Evolutionary conservation across 1,140 invertebrate species (phyloP), one percentile per base, ranked within the genome.

Genomic region (Plodia interpunctella): DNA sequence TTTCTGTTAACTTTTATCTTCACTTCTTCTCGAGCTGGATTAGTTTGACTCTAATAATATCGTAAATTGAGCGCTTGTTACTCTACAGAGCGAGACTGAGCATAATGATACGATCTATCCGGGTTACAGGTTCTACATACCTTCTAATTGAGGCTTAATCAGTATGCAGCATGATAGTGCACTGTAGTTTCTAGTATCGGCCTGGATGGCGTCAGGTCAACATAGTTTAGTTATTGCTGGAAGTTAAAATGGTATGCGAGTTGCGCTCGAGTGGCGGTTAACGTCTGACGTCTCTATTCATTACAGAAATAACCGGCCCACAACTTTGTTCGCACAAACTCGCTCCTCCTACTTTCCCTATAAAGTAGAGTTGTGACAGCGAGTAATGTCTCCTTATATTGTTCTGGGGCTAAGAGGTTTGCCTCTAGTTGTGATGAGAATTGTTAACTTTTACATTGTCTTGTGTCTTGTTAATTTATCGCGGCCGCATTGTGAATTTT

Each of bases 371-470:
- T 84, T 85, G 82, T 87, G 87, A 87, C 87, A 86, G 79, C 79
- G 83, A 89, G 77, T 87, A 87, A 89, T 87, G 84, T 85, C 79
- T 78, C 77, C 78, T 82, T 86, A 87, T 89, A 89, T 87, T 89
- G 87, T 87, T 82, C 80, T 78, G 84, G 87, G 84, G 82, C 79
- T 85, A 85, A 87, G 84, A 86, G 81, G 83, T 79, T 85, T 85
- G 77, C 75, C 69, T 79, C 63, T 77, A 78, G 68, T 82, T 85
- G 71, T 69, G 75, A 80, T 78, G 80, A 83, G 81, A 82, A 87
- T 85, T 85, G 73, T 77, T 80, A 87, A 87, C 81, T 87, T 86
- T 85, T 74, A 73, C 68, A 62, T 68, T 66, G 67, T 68, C 63
- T 66, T 58, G 67, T 78, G 70, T 68, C 68, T 78, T 62, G 68